phyloP scores from a whole-genome alignment of 2,113 vertebrate species.

The Platysteira castanea region DNA sequence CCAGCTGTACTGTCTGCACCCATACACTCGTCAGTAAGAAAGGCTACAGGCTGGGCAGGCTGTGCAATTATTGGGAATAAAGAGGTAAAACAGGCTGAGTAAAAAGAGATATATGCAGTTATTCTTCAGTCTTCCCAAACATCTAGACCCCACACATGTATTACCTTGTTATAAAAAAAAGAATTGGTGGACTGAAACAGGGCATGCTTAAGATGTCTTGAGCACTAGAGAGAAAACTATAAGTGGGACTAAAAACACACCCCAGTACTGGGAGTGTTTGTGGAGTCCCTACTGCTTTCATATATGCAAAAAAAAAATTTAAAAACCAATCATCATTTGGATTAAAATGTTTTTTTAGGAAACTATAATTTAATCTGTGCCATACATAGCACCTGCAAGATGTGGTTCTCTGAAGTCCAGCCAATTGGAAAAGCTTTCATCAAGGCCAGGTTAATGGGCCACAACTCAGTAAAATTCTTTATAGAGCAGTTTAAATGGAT shows the following conservation, averaged over 20 bases:
- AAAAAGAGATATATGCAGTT: not conserved
- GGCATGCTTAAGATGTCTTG: not conserved
- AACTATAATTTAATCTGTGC: not conserved
- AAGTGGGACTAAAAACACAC: not conserved
- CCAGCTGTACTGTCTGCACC: not conserved
- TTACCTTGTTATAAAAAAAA: not conserved
- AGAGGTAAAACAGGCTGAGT: not conserved
- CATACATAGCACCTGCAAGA: not conserved
- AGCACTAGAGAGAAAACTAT: not conserved
- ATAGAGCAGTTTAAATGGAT: constrained; percentile 35
- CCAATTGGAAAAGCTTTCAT: constrained; percentile 15
- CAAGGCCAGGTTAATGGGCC: constrained; percentile 30
- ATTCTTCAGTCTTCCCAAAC: not conserved
- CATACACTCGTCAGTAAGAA: not conserved
- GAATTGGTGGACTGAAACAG: not conserved
- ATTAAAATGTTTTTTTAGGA: not conserved
- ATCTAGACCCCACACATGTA: not conserved
- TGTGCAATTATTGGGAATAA: not conserved
- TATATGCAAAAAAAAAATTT: accelerated
- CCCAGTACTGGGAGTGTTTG: not conserved
- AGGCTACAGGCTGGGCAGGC: not conserved
- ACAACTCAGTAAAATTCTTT: constrained; percentile 50
- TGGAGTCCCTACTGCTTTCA: not conserved
- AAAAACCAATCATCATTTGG: not conserved
- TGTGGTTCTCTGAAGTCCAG: not conserved